Evolutionary conservation across 2,797 vertebrate genomes (phyloP).

Genomic region (Gymnothorax reevesii): DNA sequence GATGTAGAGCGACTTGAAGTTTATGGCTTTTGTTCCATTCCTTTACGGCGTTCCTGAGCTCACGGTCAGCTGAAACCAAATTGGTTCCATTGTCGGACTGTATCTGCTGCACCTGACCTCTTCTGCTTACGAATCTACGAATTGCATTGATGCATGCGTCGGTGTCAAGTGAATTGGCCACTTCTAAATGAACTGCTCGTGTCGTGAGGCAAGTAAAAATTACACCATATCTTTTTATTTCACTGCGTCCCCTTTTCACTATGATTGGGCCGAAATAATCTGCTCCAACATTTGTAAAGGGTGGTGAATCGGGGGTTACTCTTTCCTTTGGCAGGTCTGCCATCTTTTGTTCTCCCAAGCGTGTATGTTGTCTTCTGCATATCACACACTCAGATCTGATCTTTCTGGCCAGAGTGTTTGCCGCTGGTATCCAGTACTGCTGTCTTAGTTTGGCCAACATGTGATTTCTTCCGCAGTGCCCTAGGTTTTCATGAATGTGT

Average conservation of each 20-base stretch:
- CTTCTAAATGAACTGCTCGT: constrained; percentile 16
- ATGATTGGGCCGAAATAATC: too few species aligned
- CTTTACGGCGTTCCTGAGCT: background rate
- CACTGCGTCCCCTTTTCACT: background rate
- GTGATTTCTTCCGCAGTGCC: constrained; percentile 19
- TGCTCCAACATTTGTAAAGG: constrained; percentile 7
- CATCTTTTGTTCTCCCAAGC: constrained; percentile 21
- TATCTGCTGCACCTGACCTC: too few species aligned
- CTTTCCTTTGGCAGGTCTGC: constrained; percentile 12
- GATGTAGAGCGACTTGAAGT: too few species aligned
- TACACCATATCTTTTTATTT: constrained; percentile 17
- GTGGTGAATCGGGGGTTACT: background rate
- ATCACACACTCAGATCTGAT: background rate
- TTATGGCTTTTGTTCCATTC: background rate
- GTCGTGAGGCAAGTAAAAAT: constrained; percentile 16
- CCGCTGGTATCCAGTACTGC: background rate
- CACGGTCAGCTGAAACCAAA: too few species aligned
- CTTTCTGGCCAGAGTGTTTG: constrained; percentile 3
- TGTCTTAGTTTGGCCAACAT: background rate
- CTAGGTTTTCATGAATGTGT: constrained; percentile 23
- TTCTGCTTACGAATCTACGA: background rate
- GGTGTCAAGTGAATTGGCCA: too few species aligned
- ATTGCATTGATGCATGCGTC: constrained; percentile 15
- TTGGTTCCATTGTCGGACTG: too few species aligned
- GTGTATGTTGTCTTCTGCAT: constrained; percentile 1